These are phyloP conservation scores for Enoplosus armatus DNA, from an alignment of 2,797 vertebrate genomes.

Conservation along the genomic window DNA sequence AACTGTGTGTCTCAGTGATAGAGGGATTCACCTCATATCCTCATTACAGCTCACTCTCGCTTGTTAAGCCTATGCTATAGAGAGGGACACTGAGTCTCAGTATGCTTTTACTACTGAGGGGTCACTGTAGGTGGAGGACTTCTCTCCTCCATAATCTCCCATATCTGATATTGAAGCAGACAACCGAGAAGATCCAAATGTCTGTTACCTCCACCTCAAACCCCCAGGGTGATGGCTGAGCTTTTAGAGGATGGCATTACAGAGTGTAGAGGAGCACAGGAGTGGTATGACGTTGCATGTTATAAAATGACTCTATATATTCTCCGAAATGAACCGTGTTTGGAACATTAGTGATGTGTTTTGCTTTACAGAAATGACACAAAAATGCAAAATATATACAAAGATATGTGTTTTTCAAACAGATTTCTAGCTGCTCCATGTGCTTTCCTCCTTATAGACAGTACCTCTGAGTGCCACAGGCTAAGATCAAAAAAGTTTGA, in stretches of 20 bases:
- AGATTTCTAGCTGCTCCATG: not conserved
- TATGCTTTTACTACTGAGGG: constrained; percentile 35
- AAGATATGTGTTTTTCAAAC: no score
- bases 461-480: not conserved
- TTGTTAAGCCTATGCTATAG: constrained; percentile 39
- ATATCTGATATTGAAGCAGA: constrained; percentile 54
- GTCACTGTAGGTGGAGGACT: constrained; percentile 43
- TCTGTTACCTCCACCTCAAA: constrained; percentile 38
- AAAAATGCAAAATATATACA: no score
- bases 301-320: constrained; percentile 5
- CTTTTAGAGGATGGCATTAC: constrained; percentile 39
- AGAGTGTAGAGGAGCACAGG: not conserved
- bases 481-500: not conserved
- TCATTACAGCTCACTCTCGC: constrained; percentile 24
- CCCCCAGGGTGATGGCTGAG: constrained; percentile 37
- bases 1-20: constrained; percentile 26
- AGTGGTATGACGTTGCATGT: constrained; percentile 15
- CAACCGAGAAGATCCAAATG: constrained; percentile 44
- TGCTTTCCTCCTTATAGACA: not conserved
- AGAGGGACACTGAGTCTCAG: constrained; percentile 13
- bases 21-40: constrained; percentile 34
- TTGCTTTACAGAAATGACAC: no score
- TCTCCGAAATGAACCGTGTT: not conserved
- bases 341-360: not conserved
- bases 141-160: constrained; percentile 43